These are phyloP conservation scores for Caenorhabditis afra DNA, from an alignment of 2,888 invertebrate genomes.

Conservation along the genomic window DNA sequence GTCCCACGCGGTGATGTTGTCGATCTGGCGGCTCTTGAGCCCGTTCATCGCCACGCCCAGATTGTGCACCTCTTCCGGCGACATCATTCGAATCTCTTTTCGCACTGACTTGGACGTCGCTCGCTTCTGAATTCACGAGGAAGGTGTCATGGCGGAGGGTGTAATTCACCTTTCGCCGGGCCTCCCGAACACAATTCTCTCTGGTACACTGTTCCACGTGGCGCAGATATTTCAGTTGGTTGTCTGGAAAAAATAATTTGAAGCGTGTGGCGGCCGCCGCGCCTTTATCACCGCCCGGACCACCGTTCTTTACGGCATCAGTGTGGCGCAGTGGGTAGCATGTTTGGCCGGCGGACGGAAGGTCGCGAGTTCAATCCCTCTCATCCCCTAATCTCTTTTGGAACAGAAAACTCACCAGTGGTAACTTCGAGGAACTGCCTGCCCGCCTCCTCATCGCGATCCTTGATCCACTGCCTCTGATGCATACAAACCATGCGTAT, in stretches of 20 bases:
- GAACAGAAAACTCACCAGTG: conserved; percentile 25
- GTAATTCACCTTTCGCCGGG: conserved; percentile 60
- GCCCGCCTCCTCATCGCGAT: conserved; percentile 62
- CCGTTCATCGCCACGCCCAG: conserved; percentile 75
- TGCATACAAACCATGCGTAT: conserved; percentile 72
- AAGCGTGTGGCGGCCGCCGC: not conserved
- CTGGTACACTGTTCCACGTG: conserved; percentile 70
- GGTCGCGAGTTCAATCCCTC: too few species aligned
- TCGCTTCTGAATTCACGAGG: conserved; percentile 54
- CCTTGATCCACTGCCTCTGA: conserved; percentile 72
- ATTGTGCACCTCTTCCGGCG: conserved; percentile 63
- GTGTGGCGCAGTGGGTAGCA: too few species aligned
- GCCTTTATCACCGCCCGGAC: too few species aligned
- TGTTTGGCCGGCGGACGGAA: too few species aligned
- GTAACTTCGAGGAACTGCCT: conserved; percentile 42
- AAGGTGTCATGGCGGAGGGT: too few species aligned
- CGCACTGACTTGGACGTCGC: conserved; percentile 66
- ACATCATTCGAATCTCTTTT: conserved; percentile 76
- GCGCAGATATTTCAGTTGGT: conserved; percentile 67
- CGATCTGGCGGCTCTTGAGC: conserved; percentile 73
- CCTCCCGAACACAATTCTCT: conserved; percentile 66
- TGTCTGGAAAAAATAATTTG: conserved; percentile 54
- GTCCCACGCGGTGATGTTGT: conserved; percentile 79
- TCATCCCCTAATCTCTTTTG: too few species aligned
- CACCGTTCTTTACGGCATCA: too few species aligned